Percentiles rank a stretch among this genome's conserved stretches.
Evolutionary conservation across 2,888 invertebrate species (phyloP).

Genomic region (Halictus ligatus): DNA sequence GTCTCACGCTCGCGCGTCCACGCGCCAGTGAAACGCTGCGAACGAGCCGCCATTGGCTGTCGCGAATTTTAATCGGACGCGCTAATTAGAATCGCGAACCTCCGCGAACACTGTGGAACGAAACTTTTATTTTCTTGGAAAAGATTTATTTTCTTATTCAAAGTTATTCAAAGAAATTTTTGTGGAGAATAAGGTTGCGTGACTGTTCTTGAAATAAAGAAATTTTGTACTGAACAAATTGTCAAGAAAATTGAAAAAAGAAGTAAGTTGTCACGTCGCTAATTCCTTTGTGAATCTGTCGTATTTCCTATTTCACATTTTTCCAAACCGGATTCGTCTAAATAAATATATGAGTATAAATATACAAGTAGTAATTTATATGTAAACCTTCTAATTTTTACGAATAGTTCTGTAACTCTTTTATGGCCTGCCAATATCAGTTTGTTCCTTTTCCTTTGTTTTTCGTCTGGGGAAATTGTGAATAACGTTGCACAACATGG

Average conservation of each 20-base stretch:
- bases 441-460: background rate
- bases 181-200: too few relatives aligned
- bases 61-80: conserved; percentile 16
- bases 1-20: conserved; percentile 26
- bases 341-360: too few relatives aligned
- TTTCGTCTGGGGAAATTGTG: background rate
- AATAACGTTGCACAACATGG: background rate
- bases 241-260: background rate
- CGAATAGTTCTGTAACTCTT: too few relatives aligned
- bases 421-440: background rate
- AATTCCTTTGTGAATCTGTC: too few relatives aligned
- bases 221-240: background rate
- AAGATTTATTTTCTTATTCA: too few relatives aligned
- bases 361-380: too few relatives aligned
- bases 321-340: too few relatives aligned
- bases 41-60: conserved; percentile 2
- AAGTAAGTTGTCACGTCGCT: too few relatives aligned
- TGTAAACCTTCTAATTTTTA: too few relatives aligned
- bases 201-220: background rate
- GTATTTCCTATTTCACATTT: too few relatives aligned
- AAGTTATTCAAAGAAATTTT: too few relatives aligned
- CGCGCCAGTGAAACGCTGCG: conserved; percentile 9
- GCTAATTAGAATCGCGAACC: conserved; percentile 30
- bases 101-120: background rate
- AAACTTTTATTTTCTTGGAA: background rate